A percentile compares a stretch with the other conserved stretches of the same genome.
phyloP scores from a whole-genome alignment of 1,140 invertebrate species.

The Melipona quadrifasciata region DNA sequence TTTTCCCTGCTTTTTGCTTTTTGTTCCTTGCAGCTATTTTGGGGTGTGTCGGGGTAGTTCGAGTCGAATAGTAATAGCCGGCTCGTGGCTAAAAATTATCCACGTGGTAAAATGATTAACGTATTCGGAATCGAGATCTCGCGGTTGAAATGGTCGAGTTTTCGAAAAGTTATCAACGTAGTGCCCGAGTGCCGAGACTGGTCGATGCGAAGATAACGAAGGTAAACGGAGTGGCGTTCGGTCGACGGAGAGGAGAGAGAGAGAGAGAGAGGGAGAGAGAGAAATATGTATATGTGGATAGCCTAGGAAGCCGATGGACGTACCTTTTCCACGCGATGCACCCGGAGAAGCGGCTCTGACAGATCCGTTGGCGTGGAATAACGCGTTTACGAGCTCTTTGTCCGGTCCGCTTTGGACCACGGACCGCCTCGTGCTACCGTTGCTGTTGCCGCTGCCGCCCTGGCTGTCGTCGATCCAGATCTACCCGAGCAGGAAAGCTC shows the following conservation, averaged over 20 bases:
- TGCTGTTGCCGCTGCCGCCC: slow-evolving; percentile 8
- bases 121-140: no score
- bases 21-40: not conserved
- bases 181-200: not conserved
- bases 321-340: slow-evolving; percentile 75
- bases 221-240: slow-evolving; percentile 7
- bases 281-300: not conserved
- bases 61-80: no score
- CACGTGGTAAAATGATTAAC: no score
- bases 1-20: not conserved
- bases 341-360: slow-evolving; percentile 80
- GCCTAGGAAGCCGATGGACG: slow-evolving; percentile 55
- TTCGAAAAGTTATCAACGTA: slow-evolving; percentile 9
- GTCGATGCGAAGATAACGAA: slow-evolving; percentile 45
- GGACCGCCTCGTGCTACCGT: slow-evolving; percentile 68
- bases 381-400: slow-evolving; percentile 82
- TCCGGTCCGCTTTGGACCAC: slow-evolving; percentile 78
- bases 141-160: not conserved
- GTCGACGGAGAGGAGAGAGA: not conserved
- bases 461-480: slow-evolving; percentile 54
- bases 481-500: slow-evolving; percentile 37
- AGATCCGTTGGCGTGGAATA: slow-evolving; percentile 82
- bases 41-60: not conserved
- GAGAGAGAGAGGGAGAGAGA: not conserved
- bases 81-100: no score